phyloP scores from a whole-genome alignment of 2,888 invertebrate species.

The Caenorhabditis wallacei region DNA sequence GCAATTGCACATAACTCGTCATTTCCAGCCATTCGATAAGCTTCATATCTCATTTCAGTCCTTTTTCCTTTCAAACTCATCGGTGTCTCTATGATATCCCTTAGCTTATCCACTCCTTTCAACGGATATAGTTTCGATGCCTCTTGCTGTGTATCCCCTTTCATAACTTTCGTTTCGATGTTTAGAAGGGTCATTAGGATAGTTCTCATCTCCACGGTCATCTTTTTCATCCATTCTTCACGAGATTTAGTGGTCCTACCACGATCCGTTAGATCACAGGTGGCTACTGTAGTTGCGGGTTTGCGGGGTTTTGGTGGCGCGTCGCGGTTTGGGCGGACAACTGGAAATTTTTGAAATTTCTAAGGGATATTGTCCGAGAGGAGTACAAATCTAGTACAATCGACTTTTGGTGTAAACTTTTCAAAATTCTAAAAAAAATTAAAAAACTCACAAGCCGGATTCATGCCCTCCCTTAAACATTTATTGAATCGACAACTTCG shows the following conservation, averaged over 20 bases:
- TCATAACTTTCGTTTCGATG: conserved; percentile 78
- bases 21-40: conserved; percentile 80
- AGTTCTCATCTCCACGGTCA: conserved; percentile 81
- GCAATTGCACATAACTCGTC: conserved; percentile 80
- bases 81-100: conserved; percentile 79
- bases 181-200: conserved; percentile 80
- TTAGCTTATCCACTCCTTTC: conserved; percentile 74
- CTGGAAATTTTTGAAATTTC: conserved; percentile 50
- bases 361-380: too few species aligned
- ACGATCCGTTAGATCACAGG: conserved; percentile 37
- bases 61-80: conserved; percentile 76
- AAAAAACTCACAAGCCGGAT: conserved; percentile 75
- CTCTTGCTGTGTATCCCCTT: conserved; percentile 78
- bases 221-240: conserved; percentile 77
- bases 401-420: too few species aligned
- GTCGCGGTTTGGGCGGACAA: conserved; percentile 81
- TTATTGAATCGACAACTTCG: conserved; percentile 79
- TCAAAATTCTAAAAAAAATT: too few species aligned
- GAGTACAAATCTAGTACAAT: too few species aligned
- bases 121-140: conserved; percentile 79
- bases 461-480: conserved; percentile 80
- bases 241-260: conserved; percentile 56
- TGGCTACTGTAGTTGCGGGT: conserved; percentile 44
- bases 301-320: conserved; percentile 69
- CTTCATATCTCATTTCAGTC: conserved; percentile 79